Percentiles rank a stretch among this genome's conserved stretches.
phyloP scores from a whole-genome alignment of 2,797 vertebrate genomes.

The Tamandua tetradactyla region DNA sequence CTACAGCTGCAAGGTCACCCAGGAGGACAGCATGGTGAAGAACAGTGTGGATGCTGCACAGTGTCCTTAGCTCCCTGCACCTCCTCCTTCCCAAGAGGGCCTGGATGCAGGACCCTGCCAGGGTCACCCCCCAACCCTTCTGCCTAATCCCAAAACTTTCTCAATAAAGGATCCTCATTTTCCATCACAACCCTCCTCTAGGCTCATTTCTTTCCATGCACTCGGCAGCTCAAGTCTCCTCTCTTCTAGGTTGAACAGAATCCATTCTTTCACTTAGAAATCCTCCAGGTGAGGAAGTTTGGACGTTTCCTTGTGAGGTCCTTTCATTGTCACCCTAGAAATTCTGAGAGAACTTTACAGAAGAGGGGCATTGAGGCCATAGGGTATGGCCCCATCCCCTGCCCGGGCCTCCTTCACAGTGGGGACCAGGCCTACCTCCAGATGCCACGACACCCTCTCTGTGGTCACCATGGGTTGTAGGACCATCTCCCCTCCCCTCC shows the following conservation, averaged over 20 bases:
- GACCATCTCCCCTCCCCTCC: too few species aligned
- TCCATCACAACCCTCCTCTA: background rate
- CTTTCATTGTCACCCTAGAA: background rate
- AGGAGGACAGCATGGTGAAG: constrained; percentile 58
- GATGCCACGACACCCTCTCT: too few species aligned
- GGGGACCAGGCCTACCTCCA: background rate
- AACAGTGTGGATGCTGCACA: background rate
- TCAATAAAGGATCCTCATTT: background rate
- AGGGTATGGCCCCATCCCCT: background rate
- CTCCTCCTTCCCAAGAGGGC: too few species aligned
- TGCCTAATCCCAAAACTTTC: rapidly evolving
- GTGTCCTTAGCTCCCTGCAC: background rate
- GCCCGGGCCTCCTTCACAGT: background rate
- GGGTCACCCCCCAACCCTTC: background rate
- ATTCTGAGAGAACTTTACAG: background rate
- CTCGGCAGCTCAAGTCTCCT: too few species aligned
- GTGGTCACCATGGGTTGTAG: too few species aligned
- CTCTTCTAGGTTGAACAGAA: too few species aligned
- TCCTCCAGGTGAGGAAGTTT: too few species aligned
- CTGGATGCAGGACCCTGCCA: background rate
- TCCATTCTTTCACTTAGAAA: too few species aligned
- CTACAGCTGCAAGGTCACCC: constrained; percentile 72
- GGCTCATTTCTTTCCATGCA: background rate
- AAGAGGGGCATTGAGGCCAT: background rate
- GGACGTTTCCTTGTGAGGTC: too few species aligned